These are phyloP conservation scores for Ceramica pisi DNA, from an alignment of 2,888 invertebrate species.

Conservation along the genomic window DNA sequence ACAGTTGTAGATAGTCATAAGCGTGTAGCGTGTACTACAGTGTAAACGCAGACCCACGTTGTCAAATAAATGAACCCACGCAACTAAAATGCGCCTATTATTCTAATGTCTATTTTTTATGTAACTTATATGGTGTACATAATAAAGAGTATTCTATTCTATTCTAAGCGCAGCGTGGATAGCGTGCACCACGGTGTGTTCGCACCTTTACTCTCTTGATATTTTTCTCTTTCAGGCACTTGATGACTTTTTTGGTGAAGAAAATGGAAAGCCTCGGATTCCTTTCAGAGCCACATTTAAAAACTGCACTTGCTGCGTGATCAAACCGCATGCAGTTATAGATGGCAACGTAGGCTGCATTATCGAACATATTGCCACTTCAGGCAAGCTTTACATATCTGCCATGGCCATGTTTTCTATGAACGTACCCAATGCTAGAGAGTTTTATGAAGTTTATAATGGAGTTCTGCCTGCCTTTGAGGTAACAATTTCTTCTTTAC, in stretches of 20 bases:
- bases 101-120: too few relatives aligned
- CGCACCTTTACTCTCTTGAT: not conserved
- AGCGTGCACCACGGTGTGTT: too few relatives aligned
- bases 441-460: slow-evolving; percentile 98
- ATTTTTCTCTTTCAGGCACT: slow-evolving; percentile 72
- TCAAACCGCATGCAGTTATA: slow-evolving; percentile 97
- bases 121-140: too few relatives aligned
- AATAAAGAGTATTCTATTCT: too few relatives aligned
- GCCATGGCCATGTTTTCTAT: slow-evolving; percentile 95
- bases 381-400: slow-evolving; percentile 93
- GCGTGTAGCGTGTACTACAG: too few relatives aligned
- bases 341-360: slow-evolving; percentile 94
- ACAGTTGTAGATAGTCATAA: too few relatives aligned
- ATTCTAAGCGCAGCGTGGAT: too few relatives aligned
- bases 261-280: slow-evolving; percentile 78
- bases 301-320: slow-evolving; percentile 94
- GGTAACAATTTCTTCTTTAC: slow-evolving; percentile 76
- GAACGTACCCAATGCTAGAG: slow-evolving; percentile 94
- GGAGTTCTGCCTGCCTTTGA: slow-evolving; percentile 95
- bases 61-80: too few relatives aligned
- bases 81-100: too few relatives aligned
- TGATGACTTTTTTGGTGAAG: slow-evolving; percentile 82
- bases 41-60: too few relatives aligned
- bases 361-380: slow-evolving; percentile 93
- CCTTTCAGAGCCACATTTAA: slow-evolving; percentile 90